phyloP scores from a whole-genome alignment of 2,113 vertebrate genomes.

The Oenanthe melanoleuca region DNA sequence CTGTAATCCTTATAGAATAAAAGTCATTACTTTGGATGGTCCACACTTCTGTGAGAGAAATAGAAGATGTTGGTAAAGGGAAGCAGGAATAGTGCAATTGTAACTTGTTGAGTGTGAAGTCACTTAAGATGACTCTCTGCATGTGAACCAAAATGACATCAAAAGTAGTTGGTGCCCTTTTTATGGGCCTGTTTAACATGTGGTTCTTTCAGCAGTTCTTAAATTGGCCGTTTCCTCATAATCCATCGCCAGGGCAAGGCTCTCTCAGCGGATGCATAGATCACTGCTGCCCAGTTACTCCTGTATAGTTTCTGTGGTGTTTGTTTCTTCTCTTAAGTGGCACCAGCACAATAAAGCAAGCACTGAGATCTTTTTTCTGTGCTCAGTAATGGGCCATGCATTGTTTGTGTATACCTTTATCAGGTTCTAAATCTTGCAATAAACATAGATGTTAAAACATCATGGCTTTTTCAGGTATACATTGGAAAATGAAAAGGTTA shows the following conservation, averaged over 20 bases:
- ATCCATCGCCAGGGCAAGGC: background rate
- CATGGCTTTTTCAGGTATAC: background rate
- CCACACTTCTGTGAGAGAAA: background rate
- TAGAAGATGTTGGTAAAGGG: background rate
- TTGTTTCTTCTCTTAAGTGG: slow-evolving; percentile 1
- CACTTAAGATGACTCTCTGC: background rate
- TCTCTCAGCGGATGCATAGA: background rate
- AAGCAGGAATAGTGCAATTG: background rate
- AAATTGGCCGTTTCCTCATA: background rate
- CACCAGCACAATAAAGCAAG: slow-evolving; percentile 20
- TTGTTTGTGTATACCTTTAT: background rate
- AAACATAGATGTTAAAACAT: background rate
- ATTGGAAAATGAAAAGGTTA: background rate
- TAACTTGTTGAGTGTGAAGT: background rate
- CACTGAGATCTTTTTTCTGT: background rate
- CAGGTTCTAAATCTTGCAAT: slow-evolving; percentile 42
- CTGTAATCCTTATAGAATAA: background rate
- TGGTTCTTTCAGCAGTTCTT: background rate
- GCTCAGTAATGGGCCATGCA: background rate
- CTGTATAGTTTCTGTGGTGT: background rate
- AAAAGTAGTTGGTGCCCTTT: background rate
- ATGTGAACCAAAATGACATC: background rate
- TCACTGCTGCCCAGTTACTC: background rate
- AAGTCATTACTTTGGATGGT: background rate
- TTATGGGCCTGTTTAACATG: accelerated